Conservation (phyloP, 2,888 invertebrate species). For the Cylindroiulus punctatus region DNA sequence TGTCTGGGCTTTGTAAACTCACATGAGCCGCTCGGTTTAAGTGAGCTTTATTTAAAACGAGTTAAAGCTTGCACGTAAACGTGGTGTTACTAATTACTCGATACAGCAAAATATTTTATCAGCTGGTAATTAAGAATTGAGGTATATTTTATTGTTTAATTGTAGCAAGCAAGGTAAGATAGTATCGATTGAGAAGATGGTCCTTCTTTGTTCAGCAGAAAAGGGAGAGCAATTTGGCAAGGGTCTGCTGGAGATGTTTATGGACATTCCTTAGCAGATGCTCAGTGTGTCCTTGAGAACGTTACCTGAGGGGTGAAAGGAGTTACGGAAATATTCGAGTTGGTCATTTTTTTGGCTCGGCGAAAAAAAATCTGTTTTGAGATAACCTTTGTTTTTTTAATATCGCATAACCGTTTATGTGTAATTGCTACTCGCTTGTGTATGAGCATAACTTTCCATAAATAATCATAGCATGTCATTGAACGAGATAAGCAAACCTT, state of each 20-base stretch:
- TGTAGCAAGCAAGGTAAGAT: not conserved
- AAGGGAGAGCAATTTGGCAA: not conserved
- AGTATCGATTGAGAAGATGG: not conserved
- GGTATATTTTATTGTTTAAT: not conserved
- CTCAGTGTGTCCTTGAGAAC: slow-evolving; percentile 24
- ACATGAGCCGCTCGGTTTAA: too few relatives aligned
- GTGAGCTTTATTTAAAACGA: too few relatives aligned
- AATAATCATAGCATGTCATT: slow-evolving; percentile 40
- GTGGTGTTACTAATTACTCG: too few relatives aligned
- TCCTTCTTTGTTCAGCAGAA: not conserved
- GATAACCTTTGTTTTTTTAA: slow-evolving; percentile 7
- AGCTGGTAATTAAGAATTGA: not conserved
- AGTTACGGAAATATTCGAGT: slow-evolving; percentile 40
- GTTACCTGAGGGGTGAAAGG: slow-evolving; percentile 37
- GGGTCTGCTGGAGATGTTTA: slow-evolving; percentile 35
- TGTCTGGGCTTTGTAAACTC: too few relatives aligned
- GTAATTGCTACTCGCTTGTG: not conserved
- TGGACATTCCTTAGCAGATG: slow-evolving; percentile 33
- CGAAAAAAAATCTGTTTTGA: not conserved
- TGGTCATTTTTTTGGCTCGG: not conserved
- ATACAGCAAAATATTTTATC: not conserved
- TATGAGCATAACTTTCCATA: slow-evolving; percentile 31
- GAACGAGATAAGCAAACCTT: slow-evolving; percentile 31
- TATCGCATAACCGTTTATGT: slow-evolving; percentile 2
- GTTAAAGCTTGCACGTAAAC: too few relatives aligned